A percentile compares a stretch with the other conserved stretches of the same genome.
These are phyloP conservation scores for Apantesis nais DNA, from an alignment of 2,888 invertebrate species.

Conservation along the genomic window DNA sequence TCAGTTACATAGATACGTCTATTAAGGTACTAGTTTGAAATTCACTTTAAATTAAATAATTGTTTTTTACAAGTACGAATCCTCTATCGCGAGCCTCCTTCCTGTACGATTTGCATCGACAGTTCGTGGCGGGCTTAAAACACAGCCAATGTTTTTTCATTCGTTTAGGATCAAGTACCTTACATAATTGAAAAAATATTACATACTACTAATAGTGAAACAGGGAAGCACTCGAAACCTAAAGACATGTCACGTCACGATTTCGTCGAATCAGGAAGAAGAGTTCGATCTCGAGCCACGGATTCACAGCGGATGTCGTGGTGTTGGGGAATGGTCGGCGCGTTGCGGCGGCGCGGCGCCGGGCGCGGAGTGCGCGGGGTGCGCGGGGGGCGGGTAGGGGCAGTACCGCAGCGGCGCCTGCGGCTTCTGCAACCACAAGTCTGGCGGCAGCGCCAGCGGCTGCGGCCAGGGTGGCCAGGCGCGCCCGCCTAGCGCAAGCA, in stretches of 20 bases:
- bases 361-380: conserved; percentile 61
- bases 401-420: conserved; percentile 85
- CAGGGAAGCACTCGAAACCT: conserved; percentile 21
- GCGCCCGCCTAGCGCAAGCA: conserved; percentile 86
- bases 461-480: conserved; percentile 96
- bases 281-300: conserved; percentile 29
- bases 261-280: conserved; percentile 14
- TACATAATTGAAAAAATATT: not conserved
- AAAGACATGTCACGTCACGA: conserved; percentile 22
- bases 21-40: conserved; percentile 62
- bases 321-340: conserved; percentile 70
- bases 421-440: conserved; percentile 97
- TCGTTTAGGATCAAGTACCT: not conserved
- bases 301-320: conserved; percentile 78
- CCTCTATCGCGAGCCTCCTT: conserved; percentile 5
- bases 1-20: conserved; percentile 61
- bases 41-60: conserved; percentile 52
- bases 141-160: conserved; percentile 9
- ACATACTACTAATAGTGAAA: not conserved
- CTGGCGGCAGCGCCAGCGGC: conserved; percentile 93
- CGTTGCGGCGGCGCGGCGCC: conserved; percentile 50
- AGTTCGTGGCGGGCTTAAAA: not conserved
- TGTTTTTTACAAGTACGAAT: conserved; percentile 32
- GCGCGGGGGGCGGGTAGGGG: conserved; percentile 86
- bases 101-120: not conserved